phyloP scores from a whole-genome alignment of 2,113 vertebrate species.

The Tauraco erythrolophus region DNA sequence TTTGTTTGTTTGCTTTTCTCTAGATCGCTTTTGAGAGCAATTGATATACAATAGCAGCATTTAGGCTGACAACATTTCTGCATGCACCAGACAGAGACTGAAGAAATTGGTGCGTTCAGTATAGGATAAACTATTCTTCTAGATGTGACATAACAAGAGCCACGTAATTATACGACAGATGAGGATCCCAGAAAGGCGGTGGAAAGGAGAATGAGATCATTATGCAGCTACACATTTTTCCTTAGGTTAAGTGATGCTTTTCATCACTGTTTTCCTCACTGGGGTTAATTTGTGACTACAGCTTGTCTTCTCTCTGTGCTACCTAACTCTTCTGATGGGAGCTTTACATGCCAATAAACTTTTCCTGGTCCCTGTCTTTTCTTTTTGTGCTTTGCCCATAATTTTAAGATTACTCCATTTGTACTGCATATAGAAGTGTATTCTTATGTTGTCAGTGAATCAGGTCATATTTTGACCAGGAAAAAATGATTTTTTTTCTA shows the following conservation, averaged over 20 bases:
- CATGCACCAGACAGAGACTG: not conserved
- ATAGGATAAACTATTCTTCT: not conserved
- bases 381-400: not conserved
- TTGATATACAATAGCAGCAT: not conserved
- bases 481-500: not conserved
- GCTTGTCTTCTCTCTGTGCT: not conserved
- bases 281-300: not conserved
- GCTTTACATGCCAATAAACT: not conserved
- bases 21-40: not conserved
- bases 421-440: not conserved
- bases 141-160: not conserved
- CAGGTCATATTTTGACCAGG: not conserved
- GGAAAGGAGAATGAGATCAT: not conserved
- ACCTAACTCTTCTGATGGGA: not conserved
- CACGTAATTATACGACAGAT: not conserved
- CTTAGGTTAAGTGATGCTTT: not conserved
- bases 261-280: not conserved
- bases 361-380: not conserved
- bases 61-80: not conserved
- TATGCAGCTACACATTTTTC: not conserved
- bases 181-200: not conserved
- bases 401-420: not conserved
- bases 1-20: not conserved
- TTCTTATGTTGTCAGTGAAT: not conserved
- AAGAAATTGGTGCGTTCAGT: rapidly evolving